phyloP scores from a whole-genome alignment of 2,113 vertebrate genomes.

The Theropithecus gelada region DNA sequence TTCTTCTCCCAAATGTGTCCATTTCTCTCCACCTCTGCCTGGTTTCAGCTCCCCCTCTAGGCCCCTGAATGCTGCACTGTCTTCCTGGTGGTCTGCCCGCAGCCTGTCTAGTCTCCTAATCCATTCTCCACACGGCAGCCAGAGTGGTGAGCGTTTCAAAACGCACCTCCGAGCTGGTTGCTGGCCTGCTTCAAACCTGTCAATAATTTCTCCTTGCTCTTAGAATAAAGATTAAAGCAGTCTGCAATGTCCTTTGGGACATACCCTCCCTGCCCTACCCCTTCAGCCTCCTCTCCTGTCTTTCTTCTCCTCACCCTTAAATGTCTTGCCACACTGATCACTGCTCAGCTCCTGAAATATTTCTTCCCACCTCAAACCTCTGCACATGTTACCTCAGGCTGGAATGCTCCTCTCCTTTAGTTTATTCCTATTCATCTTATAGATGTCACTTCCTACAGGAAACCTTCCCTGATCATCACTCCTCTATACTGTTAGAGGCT shows the following conservation, averaged over 20 bases:
- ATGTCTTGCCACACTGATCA: background rate
- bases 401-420: background rate
- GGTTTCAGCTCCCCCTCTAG: accelerated
- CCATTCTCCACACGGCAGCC: background rate
- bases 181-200: background rate
- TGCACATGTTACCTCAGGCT: background rate
- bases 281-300: background rate
- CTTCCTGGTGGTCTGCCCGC: background rate
- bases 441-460: conserved; percentile 2
- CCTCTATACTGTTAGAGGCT: background rate
- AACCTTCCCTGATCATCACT: background rate
- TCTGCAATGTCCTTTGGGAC: background rate
- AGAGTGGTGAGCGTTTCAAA: background rate
- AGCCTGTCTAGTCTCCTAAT: background rate
- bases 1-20: background rate
- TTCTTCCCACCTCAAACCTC: background rate
- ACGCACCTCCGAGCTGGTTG: background rate
- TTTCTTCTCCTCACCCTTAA: background rate
- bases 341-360: background rate
- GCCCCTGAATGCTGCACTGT: background rate
- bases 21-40: background rate
- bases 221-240: background rate
- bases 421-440: background rate
- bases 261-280: background rate
- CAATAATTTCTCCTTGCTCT: background rate